These are phyloP conservation scores for Parazoanthus atlanticus DNA, from an alignment of 92 coral and sea anemone species.

Conservation along the genomic window DNA sequence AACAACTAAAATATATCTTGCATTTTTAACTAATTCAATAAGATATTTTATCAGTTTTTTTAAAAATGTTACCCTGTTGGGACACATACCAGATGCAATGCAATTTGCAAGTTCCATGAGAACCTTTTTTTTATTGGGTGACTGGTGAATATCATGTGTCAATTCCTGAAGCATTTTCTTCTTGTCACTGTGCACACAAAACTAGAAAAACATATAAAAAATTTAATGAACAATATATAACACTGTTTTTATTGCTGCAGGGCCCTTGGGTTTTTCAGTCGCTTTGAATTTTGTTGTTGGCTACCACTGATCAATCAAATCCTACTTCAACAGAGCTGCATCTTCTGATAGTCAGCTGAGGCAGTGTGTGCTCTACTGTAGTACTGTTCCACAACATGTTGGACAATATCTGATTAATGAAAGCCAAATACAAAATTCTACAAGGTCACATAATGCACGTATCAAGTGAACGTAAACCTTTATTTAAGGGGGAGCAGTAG, in stretches of 20 bases:
- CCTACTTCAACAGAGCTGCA: too few relatives aligned
- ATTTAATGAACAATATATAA: not conserved
- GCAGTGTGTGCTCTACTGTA: not conserved
- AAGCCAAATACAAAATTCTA: too few relatives aligned
- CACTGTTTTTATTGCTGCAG: too few relatives aligned
- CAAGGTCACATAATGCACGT: too few relatives aligned
- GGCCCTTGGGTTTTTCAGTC: too few relatives aligned
- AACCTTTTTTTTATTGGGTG: slow-evolving; percentile 95
- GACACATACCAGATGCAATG: slow-evolving; percentile 91
- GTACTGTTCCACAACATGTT: not conserved
- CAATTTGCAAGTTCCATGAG: slow-evolving; percentile 94
- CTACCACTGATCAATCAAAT: too few relatives aligned
- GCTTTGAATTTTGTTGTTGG: not conserved
- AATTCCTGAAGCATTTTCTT: slow-evolving; percentile 92
- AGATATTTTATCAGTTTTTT: not conserved
- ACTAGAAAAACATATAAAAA: slow-evolving; percentile 51
- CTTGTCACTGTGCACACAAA: slow-evolving; percentile 98
- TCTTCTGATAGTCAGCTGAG: not conserved
- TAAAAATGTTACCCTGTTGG: not conserved
- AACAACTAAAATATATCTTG: too few relatives aligned
- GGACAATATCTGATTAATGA: too few relatives aligned
- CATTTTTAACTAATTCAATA: not conserved
- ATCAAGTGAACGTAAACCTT: too few relatives aligned
- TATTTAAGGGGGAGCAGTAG: too few relatives aligned
- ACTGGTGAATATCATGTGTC: slow-evolving; percentile 92